Evolutionary conservation across 2,888 invertebrate species (phyloP).

Genomic region (Pristionchus fissidentatus): DNA sequence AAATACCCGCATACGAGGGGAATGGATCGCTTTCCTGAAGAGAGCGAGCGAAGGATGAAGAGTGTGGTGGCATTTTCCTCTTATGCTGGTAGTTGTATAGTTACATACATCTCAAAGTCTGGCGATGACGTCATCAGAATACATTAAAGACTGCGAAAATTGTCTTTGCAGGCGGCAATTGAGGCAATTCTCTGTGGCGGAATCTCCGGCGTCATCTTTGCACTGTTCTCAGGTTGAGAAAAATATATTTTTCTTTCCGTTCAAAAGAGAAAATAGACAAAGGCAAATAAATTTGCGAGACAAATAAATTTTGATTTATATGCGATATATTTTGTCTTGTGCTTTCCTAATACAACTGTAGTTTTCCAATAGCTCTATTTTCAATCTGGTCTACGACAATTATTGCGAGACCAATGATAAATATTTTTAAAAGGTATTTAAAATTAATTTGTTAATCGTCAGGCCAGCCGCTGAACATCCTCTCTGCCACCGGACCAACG

Average conservation of each 20-base stretch:
- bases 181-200: constrained; percentile 72
- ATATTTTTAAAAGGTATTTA: background rate
- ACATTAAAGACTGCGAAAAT: background rate
- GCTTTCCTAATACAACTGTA: background rate
- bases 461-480: constrained; percentile 72
- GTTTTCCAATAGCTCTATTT: background rate
- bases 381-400: background rate
- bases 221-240: constrained; percentile 76
- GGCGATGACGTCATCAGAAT: background rate
- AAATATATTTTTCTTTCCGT: too few species aligned
- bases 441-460: constrained; percentile 48
- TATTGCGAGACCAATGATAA: background rate
- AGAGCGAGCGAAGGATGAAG: too few species aligned
- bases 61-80: too few species aligned
- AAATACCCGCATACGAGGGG: too few species aligned
- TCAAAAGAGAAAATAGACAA: too few species aligned
- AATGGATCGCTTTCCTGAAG: too few species aligned
- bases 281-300: too few species aligned
- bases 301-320: too few species aligned
- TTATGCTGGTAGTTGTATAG: background rate
- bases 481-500: constrained; percentile 75
- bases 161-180: constrained; percentile 55
- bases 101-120: background rate
- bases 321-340: too few species aligned
- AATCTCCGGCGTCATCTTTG: constrained; percentile 70